These are phyloP conservation scores for Cephus pygmeus DNA, from an alignment of 2,888 invertebrate genomes.

Conservation along the genomic window DNA sequence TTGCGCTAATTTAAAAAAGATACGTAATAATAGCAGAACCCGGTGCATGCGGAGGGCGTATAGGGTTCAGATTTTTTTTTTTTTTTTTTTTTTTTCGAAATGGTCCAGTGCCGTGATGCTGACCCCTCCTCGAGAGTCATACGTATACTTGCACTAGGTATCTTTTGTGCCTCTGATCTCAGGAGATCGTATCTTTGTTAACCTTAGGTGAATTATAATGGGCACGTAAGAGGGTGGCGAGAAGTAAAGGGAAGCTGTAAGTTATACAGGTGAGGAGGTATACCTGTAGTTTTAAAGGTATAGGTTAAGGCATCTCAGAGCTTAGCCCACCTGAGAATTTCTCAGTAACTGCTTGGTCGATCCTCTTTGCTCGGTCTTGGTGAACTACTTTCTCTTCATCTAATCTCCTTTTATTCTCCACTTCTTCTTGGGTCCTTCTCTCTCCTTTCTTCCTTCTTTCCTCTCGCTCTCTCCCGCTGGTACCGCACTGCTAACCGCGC, in stretches of 20 bases:
- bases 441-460: neutral
- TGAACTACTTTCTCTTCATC: neutral
- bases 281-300: neutral
- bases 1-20: conserved; percentile 42
- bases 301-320: neutral
- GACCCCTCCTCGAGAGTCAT: neutral
- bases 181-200: conserved; percentile 14
- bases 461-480: neutral
- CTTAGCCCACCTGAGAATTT: neutral
- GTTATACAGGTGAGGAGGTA: neutral
- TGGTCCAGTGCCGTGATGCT: conserved; percentile 8
- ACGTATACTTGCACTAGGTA: neutral
- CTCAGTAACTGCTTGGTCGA: neutral
- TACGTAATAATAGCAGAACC: conserved; percentile 24
- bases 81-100: conserved; percentile 8
- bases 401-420: neutral
- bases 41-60: neutral
- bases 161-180: conserved; percentile 3
- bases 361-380: neutral
- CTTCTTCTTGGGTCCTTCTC: conserved; percentile 13
- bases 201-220: conserved; percentile 20
- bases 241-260: neutral
- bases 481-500: neutral
- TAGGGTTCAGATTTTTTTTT: conserved; percentile 8
- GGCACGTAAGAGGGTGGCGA: conserved; percentile 9